phyloP scores from a whole-genome alignment of 2,113 vertebrate species.

The Larimichthys polyactis region DNA sequence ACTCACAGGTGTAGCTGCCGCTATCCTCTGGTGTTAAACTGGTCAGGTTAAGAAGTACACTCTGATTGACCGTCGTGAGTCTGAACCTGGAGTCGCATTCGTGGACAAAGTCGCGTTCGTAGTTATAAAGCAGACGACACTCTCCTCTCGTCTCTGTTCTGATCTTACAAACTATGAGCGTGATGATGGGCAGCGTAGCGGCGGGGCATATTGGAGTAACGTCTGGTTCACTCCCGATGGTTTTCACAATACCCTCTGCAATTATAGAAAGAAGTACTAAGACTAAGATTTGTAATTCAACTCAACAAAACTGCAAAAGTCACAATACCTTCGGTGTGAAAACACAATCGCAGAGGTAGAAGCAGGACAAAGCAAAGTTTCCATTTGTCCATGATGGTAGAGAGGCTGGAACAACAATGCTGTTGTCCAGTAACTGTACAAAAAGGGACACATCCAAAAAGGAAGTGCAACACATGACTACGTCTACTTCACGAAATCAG shows the following conservation, averaged over 20 bases:
- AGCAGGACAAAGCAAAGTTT: slow-evolving; percentile 20
- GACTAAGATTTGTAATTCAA: not conserved
- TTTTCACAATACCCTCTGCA: not conserved
- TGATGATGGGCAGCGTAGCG: rapidly evolving
- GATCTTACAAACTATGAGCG: not conserved
- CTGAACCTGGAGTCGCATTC: slow-evolving; percentile 30
- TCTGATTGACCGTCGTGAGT: slow-evolving; percentile 4
- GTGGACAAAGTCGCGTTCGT: rapidly evolving
- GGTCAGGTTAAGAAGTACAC: slow-evolving; percentile 35
- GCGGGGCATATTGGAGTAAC: slow-evolving; percentile 9
- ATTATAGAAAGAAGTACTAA: not conserved
- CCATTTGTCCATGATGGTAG: not conserved
- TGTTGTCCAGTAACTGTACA: not conserved
- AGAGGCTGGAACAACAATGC: not conserved
- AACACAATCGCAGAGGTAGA: not conserved
- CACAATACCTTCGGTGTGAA: slow-evolving; percentile 28
- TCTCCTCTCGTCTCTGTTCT: slow-evolving; percentile 1
- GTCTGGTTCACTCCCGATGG: not conserved
- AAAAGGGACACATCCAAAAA: not conserved
- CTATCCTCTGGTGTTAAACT: slow-evolving; percentile 34
- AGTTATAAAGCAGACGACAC: not conserved
- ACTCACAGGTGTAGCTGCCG: slow-evolving; percentile 25
- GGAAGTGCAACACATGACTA: slow-evolving; percentile 2
- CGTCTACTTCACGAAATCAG: not conserved
- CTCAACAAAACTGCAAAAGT: not conserved